A percentile compares a stretch with the other conserved stretches of the same genome.
Conservation (phyloP, 2,797 vertebrate species). For the Hozukius guyotensis region DNA sequence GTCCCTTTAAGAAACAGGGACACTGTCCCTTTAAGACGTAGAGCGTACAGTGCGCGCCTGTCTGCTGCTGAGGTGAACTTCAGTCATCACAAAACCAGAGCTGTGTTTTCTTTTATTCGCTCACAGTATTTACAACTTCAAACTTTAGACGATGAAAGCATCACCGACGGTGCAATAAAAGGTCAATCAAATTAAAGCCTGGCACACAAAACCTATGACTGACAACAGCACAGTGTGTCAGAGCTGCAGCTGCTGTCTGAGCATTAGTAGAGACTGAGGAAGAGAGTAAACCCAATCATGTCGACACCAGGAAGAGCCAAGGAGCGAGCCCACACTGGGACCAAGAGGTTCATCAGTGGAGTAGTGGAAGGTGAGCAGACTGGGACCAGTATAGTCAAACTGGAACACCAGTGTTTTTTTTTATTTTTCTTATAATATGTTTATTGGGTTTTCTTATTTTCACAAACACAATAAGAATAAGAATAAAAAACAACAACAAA, state of each 20-base stretch:
- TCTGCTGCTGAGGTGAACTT: neutral
- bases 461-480: too few species aligned
- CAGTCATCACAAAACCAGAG: neutral
- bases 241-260: neutral
- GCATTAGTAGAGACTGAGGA: neutral
- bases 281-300: conserved; percentile 41
- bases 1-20: conserved; percentile 37
- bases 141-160: conserved; percentile 6
- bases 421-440: too few species aligned
- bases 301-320: conserved; percentile 23
- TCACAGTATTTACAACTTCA: conserved; percentile 1
- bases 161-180: neutral
- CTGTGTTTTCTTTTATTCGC: neutral
- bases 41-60: neutral
- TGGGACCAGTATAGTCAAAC: neutral
- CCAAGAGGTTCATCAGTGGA: conserved; percentile 88
- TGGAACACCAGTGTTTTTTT: neutral
- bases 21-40: conserved; percentile 68
- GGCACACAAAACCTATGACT: neutral
- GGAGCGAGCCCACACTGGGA: conserved; percentile 46
- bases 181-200: neutral
- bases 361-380: conserved; percentile 92
- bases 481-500: too few species aligned
- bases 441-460: too few species aligned
- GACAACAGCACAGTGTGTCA: neutral